Percentiles rank a stretch among this genome's conserved stretches.
phyloP scores from a whole-genome alignment of 2,797 vertebrate species.

The Simalia tracyae region DNA sequence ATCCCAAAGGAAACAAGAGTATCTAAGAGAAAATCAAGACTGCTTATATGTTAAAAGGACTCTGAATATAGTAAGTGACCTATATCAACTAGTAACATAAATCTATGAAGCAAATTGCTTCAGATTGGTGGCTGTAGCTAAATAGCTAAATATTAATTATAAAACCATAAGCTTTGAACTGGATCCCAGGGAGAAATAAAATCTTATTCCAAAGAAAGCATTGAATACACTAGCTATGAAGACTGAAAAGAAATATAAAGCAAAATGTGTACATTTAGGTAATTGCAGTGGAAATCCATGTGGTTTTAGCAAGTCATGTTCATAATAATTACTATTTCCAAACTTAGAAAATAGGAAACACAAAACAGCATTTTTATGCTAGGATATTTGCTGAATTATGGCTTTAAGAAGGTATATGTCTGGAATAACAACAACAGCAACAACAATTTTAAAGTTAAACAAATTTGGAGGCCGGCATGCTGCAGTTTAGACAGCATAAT shows the following conservation, averaged over 20 bases:
- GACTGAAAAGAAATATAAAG: background rate
- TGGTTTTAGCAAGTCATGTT: background rate
- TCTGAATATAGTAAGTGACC: background rate
- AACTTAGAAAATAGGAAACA: background rate
- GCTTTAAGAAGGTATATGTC: background rate
- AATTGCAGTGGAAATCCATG: background rate
- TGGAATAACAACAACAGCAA: no score
- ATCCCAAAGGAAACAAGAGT: background rate
- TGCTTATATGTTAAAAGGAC: background rate
- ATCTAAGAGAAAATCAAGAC: constrained; percentile 6
- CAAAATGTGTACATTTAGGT: background rate
- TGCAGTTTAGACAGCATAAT: no score
- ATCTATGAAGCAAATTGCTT: background rate
- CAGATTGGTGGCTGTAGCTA: background rate
- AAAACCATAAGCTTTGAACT: constrained; percentile 1
- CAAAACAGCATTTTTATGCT: background rate
- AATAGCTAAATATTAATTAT: constrained; percentile 8
- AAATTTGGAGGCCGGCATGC: no score
- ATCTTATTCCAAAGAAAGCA: background rate
- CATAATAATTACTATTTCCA: background rate
- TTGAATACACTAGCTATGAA: background rate
- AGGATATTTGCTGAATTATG: no score
- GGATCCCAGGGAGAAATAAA: background rate
- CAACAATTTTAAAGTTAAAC: no score
- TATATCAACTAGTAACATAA: background rate